Evolutionary conservation across 2,888 invertebrate species (phyloP), one percentile per base, ranked within the genome.

Genomic region (Drosophila anceps): DNA sequence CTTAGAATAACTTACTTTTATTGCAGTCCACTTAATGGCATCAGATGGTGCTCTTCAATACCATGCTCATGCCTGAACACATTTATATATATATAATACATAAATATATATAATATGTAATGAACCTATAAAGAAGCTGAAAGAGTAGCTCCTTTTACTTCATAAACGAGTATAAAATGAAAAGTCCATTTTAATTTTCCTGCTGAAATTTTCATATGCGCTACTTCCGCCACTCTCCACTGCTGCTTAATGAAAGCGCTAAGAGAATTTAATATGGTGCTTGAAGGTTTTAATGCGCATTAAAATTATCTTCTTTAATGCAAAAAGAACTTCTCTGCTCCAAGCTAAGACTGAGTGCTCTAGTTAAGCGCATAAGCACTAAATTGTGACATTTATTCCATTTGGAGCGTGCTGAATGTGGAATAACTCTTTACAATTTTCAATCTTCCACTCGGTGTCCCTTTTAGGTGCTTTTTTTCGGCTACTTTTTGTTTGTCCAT

Each of bases 401-500:
- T 60, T 76, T 79, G 37, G 44, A 24, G 57, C 57, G 63, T 51
- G 24, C 43, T n/a, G 39, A 44, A 20, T 57, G 37, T n/a, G 43
- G 44, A 27, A 60, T 29, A 61, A 58, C 51, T 61, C 31, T 73
- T 51, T 46, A 63, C 51, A 62, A 55, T 78, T 73, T 75, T 73
- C 76, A 73, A 76, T 73, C 65, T 69, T 20, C 10, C 39, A 50
- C 35, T 44, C 37, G 18, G 35, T 53, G 53, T 33, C 33, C 33
- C 51, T 53, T 27, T 44, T 53, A 33, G 29, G 44, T 24, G 44
- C 69, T 27, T 35, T 64, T 70, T 67, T 70, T 75, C 27, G 68
- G 66, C 62, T 54, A 62, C 37, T 67, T 79, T 80, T 76, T 76
- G 73, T 80, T 79, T 80, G 81, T 61, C 80, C 68, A 79, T 55